Conservation (phyloP, 2,113 vertebrate species). For the Strix aluco region DNA sequence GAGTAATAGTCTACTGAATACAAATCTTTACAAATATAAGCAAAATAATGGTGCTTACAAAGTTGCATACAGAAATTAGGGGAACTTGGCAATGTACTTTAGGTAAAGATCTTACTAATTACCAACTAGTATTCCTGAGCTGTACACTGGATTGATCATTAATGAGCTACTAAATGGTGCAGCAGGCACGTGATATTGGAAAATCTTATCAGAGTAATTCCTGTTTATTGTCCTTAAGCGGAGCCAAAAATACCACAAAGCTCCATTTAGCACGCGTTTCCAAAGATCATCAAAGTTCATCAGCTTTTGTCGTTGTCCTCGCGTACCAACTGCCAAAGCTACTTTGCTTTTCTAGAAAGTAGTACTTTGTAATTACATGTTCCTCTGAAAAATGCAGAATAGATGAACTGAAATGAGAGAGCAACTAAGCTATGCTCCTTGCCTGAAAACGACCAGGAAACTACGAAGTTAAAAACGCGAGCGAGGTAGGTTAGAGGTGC, state of each 20-base stretch:
- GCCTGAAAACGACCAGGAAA: neutral
- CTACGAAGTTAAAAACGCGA: neutral
- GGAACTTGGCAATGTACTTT: neutral
- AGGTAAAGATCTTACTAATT: neutral
- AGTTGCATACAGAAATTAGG: neutral
- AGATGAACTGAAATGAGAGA: neutral
- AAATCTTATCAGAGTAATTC: conserved; percentile 20
- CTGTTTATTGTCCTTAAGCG: neutral
- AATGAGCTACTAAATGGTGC: conserved; percentile 6
- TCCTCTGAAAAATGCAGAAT: neutral
- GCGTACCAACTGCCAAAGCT: neutral
- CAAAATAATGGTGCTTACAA: neutral
- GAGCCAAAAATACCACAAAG: neutral
- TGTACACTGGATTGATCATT: neutral
- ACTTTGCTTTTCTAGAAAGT: neutral
- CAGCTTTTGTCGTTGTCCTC: neutral
- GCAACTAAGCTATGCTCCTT: neutral
- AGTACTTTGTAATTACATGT: neutral
- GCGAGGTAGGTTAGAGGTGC: neutral
- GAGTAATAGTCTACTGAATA: neutral
- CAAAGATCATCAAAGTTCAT: neutral
- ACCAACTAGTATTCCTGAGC: neutral
- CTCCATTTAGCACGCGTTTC: neutral
- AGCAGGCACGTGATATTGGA: neutral
- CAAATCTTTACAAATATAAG: neutral